These are phyloP conservation scores for Trissoscelio sp. DNA, from an alignment of 2,888 invertebrate genomes.

Conservation along the genomic window DNA sequence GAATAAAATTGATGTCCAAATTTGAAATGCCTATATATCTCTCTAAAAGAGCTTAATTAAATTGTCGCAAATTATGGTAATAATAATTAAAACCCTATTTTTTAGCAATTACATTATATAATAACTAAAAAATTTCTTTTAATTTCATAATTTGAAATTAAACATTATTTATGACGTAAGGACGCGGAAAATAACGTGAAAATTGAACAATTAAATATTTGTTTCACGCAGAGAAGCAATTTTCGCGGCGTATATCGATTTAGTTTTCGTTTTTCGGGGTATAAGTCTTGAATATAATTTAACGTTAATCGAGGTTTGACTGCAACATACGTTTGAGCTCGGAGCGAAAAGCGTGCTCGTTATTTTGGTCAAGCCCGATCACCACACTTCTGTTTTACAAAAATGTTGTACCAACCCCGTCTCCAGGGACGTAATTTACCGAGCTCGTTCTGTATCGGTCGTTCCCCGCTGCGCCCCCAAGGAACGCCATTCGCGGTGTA, in stretches of 20 bases:
- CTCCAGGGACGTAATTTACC: constrained; percentile 63
- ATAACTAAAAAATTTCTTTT: too few relatives aligned
- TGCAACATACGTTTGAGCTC: constrained; percentile 44
- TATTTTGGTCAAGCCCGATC: constrained; percentile 58
- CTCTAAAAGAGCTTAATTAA: too few relatives aligned
- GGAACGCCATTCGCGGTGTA: constrained; percentile 63
- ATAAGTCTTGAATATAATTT: constrained; percentile 48
- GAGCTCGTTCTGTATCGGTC: constrained; percentile 60
- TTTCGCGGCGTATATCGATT: constrained; percentile 40
- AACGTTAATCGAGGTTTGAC: constrained; percentile 61
- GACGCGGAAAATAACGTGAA: background rate
- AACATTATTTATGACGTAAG: too few relatives aligned
- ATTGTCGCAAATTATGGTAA: too few relatives aligned
- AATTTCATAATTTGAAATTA: too few relatives aligned
- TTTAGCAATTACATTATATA: too few relatives aligned
- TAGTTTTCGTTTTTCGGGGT: constrained; percentile 25
- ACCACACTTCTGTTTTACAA: constrained; percentile 58
- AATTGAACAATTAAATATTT: constrained; percentile 19
- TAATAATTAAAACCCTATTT: too few relatives aligned
- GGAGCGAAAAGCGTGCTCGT: constrained; percentile 49
- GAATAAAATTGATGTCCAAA: too few relatives aligned
- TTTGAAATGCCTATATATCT: too few relatives aligned
- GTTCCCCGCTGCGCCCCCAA: constrained; percentile 47
- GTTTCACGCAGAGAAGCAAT: constrained; percentile 19
- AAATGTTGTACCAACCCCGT: constrained; percentile 64